Conservation (phyloP, 2,113 vertebrate species). For the Pyrgilauda ruficollis region DNA sequence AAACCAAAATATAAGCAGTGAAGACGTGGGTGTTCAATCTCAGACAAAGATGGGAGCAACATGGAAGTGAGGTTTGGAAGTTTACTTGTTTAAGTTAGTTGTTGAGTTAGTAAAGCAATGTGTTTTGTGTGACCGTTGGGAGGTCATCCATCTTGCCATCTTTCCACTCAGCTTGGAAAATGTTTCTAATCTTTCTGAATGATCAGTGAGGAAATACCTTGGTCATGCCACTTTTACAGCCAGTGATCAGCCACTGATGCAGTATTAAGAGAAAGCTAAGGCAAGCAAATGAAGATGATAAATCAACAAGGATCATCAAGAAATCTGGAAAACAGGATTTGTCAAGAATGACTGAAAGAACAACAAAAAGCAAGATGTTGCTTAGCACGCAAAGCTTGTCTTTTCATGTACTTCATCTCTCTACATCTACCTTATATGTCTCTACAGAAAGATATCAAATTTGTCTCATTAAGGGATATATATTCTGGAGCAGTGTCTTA, state of each 20-base stretch:
- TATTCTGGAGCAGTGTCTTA: not conserved
- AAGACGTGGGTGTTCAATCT: not conserved
- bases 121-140: not conserved
- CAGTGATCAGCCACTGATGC: not conserved
- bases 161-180: not conserved
- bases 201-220: not conserved
- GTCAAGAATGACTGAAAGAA: not conserved
- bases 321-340: not conserved
- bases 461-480: not conserved
- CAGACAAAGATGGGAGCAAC: not conserved
- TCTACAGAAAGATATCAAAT: not conserved
- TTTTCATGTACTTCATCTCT: not conserved
- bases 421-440: not conserved
- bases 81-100: not conserved
- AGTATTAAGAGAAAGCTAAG: not conserved
- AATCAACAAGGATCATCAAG: not conserved
- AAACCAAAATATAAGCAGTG: not conserved
- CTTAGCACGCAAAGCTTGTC: not conserved
- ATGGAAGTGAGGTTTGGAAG: fast-evolving
- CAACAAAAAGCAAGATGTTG: not conserved
- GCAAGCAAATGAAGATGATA: not conserved
- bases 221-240: not conserved
- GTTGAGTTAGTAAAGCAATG: not conserved
- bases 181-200: not conserved
- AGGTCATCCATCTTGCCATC: not conserved